phyloP scores from a whole-genome alignment of 2,113 vertebrate species.

The Oxyruncus cristatus region DNA sequence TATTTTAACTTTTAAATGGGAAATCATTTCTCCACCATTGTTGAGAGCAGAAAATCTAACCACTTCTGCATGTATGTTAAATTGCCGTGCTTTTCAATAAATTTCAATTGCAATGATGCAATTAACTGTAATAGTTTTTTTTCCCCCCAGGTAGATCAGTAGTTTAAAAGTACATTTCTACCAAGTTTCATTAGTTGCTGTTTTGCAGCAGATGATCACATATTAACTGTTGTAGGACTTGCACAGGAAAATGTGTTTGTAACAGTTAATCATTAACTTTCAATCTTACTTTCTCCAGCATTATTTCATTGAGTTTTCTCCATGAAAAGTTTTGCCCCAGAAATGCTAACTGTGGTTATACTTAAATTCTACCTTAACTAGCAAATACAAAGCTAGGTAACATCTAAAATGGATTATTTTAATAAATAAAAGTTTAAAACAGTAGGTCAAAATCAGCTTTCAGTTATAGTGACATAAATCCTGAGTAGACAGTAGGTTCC shows the following conservation, averaged over 20 bases:
- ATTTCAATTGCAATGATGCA: neutral
- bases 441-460: neutral
- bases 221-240: neutral
- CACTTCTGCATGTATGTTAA: neutral
- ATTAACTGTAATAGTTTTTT: neutral
- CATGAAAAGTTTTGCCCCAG: neutral
- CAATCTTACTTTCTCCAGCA: neutral
- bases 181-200: neutral
- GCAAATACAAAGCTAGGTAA: neutral
- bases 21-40: neutral
- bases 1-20: neutral
- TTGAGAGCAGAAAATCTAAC: neutral
- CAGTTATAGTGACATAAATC: neutral
- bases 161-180: neutral
- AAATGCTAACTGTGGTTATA: neutral
- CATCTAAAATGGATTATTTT: neutral
- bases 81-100: neutral
- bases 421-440: neutral
- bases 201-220: neutral
- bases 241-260: neutral
- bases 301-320: neutral
- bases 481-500: neutral
- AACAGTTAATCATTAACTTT: neutral
- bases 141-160: neutral
- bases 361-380: neutral